Evolutionary conservation across 2,797 vertebrate species (phyloP), one percentile per base, ranked within the genome.

Genomic region (Rachycentron canadum): DNA sequence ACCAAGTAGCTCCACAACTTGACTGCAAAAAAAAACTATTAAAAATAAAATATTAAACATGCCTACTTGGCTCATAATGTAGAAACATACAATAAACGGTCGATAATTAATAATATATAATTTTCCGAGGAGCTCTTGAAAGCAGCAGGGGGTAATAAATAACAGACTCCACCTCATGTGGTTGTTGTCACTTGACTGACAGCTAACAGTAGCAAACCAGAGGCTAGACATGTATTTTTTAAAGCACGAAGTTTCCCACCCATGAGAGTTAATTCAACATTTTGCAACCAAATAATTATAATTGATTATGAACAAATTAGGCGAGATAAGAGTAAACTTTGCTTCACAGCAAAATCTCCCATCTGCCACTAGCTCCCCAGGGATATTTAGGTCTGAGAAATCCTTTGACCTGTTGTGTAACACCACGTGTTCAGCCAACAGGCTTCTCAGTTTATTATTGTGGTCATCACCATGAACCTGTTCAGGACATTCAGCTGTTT

Each of bases 111-210:
- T 25, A n/a, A 34, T 14, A 7, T 1, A 2, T 9, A 78, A 14
- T 50, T 62, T 78, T 75, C 47, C 70, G 28, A 60, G 53, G 40
- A 13, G 23, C 4, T 43, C 36, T 17, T 86, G 81, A 86, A 88
- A 23, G 81, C 76, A 70, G 13, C 86, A 80, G 45, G 5, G 21
- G 19, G 14, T 6, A 23, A 34, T 73, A 43, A 30, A 11, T 49
- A 8, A 52, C 56, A 53, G 45, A 8, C 69, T 12, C 10, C 19
- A 10, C 40, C 26, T 61, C 34, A 3, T 52, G 53, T 23, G 4
- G 11, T 26, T 11, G 7, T 26, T 60, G 50, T 49, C 32, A 9
- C 13, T n/a, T 70, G 61, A 79, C 23, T 86, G 73, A 49, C 40
- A 76, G 34, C 9, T 53, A 19, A n/a, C 23, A 69, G 32, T 17